Evolutionary conservation across 2,113 vertebrate genomes (phyloP), one percentile per base, ranked within the genome.

Genomic region (Oncorhynchus kisutch): DNA sequence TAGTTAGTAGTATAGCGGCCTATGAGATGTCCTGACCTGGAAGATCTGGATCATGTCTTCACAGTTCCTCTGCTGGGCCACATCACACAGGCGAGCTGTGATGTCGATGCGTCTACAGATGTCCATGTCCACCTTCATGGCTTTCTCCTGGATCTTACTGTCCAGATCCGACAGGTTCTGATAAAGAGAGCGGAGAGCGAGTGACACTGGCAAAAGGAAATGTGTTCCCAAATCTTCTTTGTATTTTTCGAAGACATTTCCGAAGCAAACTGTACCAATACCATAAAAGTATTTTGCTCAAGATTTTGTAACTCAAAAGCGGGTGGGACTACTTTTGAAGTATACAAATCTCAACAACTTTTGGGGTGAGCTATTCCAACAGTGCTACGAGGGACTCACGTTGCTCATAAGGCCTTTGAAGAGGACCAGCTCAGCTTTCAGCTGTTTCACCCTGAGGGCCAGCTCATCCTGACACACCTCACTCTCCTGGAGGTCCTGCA

Each of bases 111-210:
- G 93, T 5, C 97, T 94, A 85, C 97, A 99, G 88, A 99, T 99
- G 67, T 99, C 97, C 97, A 99, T 99, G 86, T 99, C 97, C 68
- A 99, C 97, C 81, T 95, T 97, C 96, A 97, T 97, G 89, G 97
- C 97, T 82, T 99, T 98, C 79, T 99, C 97, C 88, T 99, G 97
- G 88, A 99, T 99, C 91, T 96, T 96, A 54, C 93, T 96, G 91
- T 99, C 97, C 87, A 98, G 87, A 18, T 98, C 97, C 0, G 95
- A 95, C 82, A 96, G 89, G 79, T 98, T 95, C 97, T 99, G 89
- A 67, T 5, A 24, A 34, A 67, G 34, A n/a, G 51, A 65, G n/a
- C 27, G 1, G 9, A 75, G 67, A 45, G 14, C 24, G 27, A 57
- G 29, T 14, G 8, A 66, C 24, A 72, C 12, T 25, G 29, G 16